Percentiles rank a stretch among this genome's conserved stretches.
These are phyloP conservation scores for Platalea minor DNA, from an alignment of 2,797 vertebrate species.

Conservation along the genomic window DNA sequence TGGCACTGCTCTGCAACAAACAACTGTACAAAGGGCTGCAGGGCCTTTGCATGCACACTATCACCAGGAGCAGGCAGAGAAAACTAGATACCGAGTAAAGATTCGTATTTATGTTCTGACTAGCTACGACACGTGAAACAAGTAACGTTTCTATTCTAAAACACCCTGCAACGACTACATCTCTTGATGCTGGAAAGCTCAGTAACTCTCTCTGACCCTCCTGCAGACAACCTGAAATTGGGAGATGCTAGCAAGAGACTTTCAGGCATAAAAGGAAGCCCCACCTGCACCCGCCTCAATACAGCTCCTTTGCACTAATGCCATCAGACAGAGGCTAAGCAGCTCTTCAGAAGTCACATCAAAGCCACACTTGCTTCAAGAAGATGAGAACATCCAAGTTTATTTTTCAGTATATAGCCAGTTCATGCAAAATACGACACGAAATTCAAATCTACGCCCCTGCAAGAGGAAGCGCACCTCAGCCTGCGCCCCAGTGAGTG, in stretches of 20 bases:
- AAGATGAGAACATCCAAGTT: neutral
- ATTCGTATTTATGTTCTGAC: neutral
- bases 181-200: neutral
- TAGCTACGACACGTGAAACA: neutral
- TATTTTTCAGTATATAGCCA: neutral
- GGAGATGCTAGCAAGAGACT: neutral
- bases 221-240: neutral
- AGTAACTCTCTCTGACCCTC: neutral
- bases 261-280: neutral
- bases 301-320: neutral
- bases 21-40: neutral
- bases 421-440: neutral
- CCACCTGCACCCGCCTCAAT: neutral
- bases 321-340: neutral
- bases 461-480: neutral
- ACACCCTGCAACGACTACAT: neutral
- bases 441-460: neutral
- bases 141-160: neutral
- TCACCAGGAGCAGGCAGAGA: neutral
- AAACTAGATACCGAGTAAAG: neutral
- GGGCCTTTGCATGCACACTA: neutral
- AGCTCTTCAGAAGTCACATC: constrained; percentile 9
- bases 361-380: neutral
- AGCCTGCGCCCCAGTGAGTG: neutral
- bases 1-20: neutral